phyloP scores from a whole-genome alignment of 2,113 vertebrate species.

The Epinephelus moara region DNA sequence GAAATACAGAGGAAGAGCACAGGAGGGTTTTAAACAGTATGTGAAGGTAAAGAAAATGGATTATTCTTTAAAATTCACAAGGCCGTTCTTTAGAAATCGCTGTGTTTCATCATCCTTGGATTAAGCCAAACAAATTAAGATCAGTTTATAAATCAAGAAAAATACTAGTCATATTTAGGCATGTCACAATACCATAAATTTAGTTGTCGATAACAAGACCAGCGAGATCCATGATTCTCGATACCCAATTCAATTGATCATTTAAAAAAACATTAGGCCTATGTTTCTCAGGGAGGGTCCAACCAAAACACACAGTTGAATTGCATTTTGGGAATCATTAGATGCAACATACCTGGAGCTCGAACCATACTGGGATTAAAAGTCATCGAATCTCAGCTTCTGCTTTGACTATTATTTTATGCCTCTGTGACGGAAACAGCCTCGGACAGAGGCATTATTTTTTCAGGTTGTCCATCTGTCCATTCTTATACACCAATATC shows the following conservation, averaged over 20 bases:
- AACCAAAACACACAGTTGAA: not conserved
- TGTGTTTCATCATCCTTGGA: not conserved
- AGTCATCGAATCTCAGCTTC: not conserved
- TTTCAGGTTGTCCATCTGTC: no score
- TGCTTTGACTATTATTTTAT: not conserved
- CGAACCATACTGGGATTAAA: not conserved
- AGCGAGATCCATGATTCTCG: no score
- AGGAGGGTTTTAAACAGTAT: not conserved
- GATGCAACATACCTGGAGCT: not conserved
- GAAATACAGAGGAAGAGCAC: not conserved
- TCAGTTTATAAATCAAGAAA: not conserved
- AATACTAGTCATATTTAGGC: not conserved
- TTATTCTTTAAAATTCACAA: not conserved
- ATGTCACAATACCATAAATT: no score
- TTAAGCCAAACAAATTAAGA: not conserved
- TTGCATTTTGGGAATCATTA: not conserved
- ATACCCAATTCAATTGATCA: no score
- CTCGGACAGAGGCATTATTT: no score
- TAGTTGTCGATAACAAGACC: no score
- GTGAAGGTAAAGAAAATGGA: not conserved
- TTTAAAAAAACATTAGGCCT: not conserved
- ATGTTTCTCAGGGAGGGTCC: not conserved
- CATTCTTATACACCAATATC: no score
- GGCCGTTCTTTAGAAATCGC: not conserved
- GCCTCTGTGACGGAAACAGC: no score